phyloP scores from a whole-genome alignment of 64 coral and sea anemone species.

The Montipora sp. region DNA sequence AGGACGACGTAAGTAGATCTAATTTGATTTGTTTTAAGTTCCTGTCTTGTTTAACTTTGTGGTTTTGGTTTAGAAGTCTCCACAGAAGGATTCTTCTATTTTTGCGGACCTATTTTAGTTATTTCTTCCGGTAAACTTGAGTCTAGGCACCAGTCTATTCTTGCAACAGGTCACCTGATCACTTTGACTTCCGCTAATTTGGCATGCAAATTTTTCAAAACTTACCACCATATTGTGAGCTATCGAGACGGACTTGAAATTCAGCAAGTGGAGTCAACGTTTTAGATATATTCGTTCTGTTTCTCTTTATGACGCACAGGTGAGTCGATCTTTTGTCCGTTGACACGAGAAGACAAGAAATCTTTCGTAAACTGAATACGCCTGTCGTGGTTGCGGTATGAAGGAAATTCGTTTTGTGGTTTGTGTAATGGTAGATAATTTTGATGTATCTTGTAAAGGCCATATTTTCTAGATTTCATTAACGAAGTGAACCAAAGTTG shows the following conservation, averaged over 20 bases:
- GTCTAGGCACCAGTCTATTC: background rate
- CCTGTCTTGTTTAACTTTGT: too few relatives aligned
- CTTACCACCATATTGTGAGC: slow-evolving; percentile 6
- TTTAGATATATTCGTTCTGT: background rate
- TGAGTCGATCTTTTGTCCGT: slow-evolving; percentile 5
- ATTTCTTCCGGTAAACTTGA: background rate
- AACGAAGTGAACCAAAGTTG: too few relatives aligned
- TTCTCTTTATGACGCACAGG: background rate
- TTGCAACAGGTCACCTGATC: slow-evolving; percentile 14
- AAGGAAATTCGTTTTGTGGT: slow-evolving; percentile 39
- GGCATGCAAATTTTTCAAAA: slow-evolving; percentile 10
- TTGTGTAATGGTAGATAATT: slow-evolving; percentile 6
- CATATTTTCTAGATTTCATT: slow-evolving; percentile 19
- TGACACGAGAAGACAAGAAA: background rate
- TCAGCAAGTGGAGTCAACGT: slow-evolving; percentile 5
- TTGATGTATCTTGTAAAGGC: background rate
- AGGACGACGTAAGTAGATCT: too few relatives aligned
- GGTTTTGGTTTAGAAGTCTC: too few relatives aligned
- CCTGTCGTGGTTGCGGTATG: background rate
- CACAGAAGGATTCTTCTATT: too few relatives aligned
- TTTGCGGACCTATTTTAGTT: background rate
- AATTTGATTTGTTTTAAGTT: too few relatives aligned
- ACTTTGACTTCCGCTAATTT: slow-evolving; percentile 13
- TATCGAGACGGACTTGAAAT: slow-evolving; percentile 23
- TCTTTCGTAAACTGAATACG: background rate